These are phyloP conservation scores for Chrysina gloriosa DNA, from an alignment of 2,888 invertebrate genomes.

Conservation along the genomic window DNA sequence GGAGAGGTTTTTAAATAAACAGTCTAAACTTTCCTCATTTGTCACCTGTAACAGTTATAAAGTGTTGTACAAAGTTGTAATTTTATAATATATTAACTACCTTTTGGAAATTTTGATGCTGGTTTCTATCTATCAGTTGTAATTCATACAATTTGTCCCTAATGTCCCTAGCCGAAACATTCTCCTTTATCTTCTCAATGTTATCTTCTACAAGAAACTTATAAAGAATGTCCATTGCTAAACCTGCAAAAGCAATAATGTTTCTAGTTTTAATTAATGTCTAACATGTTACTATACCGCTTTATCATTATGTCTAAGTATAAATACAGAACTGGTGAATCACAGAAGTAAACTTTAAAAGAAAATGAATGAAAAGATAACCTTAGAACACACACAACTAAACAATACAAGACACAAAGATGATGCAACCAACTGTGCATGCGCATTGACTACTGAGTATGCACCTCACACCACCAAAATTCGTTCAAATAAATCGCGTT, in stretches of 20 bases:
- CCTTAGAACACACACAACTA: conserved; percentile 24
- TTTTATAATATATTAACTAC: conserved; percentile 40
- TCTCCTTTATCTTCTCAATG: conserved; percentile 46
- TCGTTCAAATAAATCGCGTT: background rate
- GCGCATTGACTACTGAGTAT: conserved; percentile 1
- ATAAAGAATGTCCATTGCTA: conserved; percentile 29
- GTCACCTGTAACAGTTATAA: background rate
- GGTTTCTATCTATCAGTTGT: conserved; percentile 48
- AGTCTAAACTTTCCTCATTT: background rate
- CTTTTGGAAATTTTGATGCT: conserved; percentile 50
- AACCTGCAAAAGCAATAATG: conserved; percentile 3
- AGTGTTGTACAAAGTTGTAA: background rate
- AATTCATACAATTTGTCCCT: conserved; percentile 47
- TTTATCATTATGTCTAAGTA: conserved; percentile 30
- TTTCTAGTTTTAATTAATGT: background rate
- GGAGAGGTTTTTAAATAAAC: conserved; percentile 39
- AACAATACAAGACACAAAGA: background rate
- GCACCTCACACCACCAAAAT: conserved; percentile 2
- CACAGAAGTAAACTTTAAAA: background rate
- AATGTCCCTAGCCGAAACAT: conserved; percentile 46
- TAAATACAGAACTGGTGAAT: conserved; percentile 17
- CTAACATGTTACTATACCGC: conserved; percentile 6
- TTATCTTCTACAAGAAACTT: conserved; percentile 42
- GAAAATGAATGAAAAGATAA: conserved; percentile 22
- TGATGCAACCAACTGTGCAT: conserved; percentile 26